A percentile compares a stretch with the other conserved stretches of the same genome.
phyloP scores from a whole-genome alignment of 1,140 invertebrate genomes.

The Zophobas morio region DNA sequence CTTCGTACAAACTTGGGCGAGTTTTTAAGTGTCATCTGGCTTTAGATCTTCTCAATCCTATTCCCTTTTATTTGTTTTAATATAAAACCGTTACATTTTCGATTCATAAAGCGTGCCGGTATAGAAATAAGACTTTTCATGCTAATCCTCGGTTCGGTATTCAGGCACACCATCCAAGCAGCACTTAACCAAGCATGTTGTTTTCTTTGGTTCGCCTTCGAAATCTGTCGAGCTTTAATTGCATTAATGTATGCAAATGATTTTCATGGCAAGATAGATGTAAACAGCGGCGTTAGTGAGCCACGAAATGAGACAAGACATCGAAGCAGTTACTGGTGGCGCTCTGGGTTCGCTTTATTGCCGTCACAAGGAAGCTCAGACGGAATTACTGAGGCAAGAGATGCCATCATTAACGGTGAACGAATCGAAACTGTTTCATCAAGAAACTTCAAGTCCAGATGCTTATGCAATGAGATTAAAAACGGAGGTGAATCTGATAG shows the following conservation, averaged over 20 bases:
- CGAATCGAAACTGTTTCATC: slow-evolving; percentile 7
- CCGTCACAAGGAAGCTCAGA: slow-evolving; percentile 20
- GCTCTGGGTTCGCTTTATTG: slow-evolving; percentile 43
- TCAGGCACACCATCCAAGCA: slow-evolving; percentile 42
- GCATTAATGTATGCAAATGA: slow-evolving; percentile 63
- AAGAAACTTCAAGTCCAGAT: slow-evolving; percentile 1
- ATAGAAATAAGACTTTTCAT: neutral
- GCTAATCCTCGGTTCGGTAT: neutral
- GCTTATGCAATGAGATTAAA: too few relatives aligned
- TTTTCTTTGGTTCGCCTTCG: slow-evolving; percentile 50
- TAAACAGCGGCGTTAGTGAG: slow-evolving; percentile 62
- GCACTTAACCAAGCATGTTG: slow-evolving; percentile 36
- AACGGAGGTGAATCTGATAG: too few relatives aligned
- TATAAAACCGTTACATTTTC: slow-evolving; percentile 21
- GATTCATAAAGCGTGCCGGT: neutral
- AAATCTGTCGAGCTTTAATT: slow-evolving; percentile 57
- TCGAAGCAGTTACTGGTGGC: slow-evolving; percentile 48
- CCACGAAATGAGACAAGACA: slow-evolving; percentile 61
- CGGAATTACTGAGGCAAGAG: slow-evolving; percentile 29
- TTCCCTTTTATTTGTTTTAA: neutral
- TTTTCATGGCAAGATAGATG: slow-evolving; percentile 61
- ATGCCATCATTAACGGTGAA: slow-evolving; percentile 28
- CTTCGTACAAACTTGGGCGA: too few relatives aligned
- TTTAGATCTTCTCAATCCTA: neutral
- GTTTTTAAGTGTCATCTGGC: slow-evolving; percentile 16